Base-by-base conservation (phyloP, 2,797 vertebrate species). In the Heteromormyrus szaboi region DNA sequence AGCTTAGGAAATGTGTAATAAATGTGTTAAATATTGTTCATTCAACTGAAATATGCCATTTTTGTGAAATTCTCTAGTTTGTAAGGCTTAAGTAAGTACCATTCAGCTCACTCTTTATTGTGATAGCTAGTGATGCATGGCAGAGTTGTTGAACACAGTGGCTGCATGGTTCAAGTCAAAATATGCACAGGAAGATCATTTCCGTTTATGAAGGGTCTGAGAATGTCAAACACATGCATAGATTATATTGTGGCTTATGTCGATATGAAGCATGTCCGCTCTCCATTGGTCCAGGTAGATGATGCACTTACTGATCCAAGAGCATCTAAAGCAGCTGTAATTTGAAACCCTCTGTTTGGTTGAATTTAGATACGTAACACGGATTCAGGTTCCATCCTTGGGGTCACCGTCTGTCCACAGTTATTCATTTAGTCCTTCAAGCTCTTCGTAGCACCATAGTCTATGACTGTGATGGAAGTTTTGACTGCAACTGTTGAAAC, bases 151-250 rank as follows among this genome's bases (percentile, higher is more conserved):
- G 90, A 91, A 92, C 92, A 90, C 86, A 90, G 89, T 90, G 88
- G 88, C 65, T 90, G 93, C 93, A 93, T 88, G 89, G 88, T 90
- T 91, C 88, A 90, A 89, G 87, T 87, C 87, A 91, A 88, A 88
- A 91, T 90, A 72, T 85, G 93, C 90, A 90, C 91, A 91, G 89
- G 50, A 53, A 37, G 89, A 46, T 29, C 72, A 14, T 48, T 46
- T 48, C 41, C 19, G 2, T 83, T 46, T 83, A 4, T 56, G 88
- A 85, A 48, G 59, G 29, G 22, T 41, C 1, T 62, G n/a, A 87
- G 54, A 12, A 2, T 87, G 53, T 54, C 12, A 87, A 8, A 37
- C 29, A 41, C 51, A 41, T 86, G 50, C 19, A 37, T 14, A 86
- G 85, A 41, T 54, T 25, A 53, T 85, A 25, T 33, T 85, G 90